Percentiles rank a stretch among this genome's conserved stretches.
Evolutionary conservation across 92 coral and sea anemone species (phyloP).

Genomic region (Paragorgia papillata): DNA sequence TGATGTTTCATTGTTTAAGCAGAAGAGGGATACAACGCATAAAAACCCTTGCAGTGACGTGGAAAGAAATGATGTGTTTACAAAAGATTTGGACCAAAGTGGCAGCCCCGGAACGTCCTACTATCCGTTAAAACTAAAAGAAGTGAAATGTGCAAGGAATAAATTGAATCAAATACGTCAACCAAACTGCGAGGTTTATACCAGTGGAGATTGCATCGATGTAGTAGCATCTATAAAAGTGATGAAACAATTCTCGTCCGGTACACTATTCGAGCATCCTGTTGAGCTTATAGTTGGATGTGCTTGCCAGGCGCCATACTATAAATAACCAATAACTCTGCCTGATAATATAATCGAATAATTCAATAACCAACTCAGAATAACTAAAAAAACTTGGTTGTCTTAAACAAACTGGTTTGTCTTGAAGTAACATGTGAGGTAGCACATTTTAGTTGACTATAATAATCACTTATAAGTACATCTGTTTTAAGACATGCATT

Average conservation of each 20-base stretch:
- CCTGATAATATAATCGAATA: too few relatives aligned
- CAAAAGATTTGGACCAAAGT: not conserved
- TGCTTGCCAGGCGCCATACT: not conserved
- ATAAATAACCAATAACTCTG: not conserved
- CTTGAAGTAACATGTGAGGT: too few relatives aligned
- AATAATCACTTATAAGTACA: too few relatives aligned
- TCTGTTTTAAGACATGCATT: too few relatives aligned
- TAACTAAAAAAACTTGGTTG: too few relatives aligned
- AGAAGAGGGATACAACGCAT: not conserved
- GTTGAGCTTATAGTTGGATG: constrained; percentile 5
- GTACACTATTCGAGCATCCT: not conserved
- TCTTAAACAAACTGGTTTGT: too few relatives aligned
- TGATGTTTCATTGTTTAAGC: not conserved
- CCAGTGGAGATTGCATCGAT: constrained; percentile 20
- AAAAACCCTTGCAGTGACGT: not conserved
- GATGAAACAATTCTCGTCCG: not conserved
- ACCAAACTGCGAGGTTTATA: not conserved
- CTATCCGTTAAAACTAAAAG: not conserved
- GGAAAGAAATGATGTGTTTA: not conserved
- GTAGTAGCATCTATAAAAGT: not conserved
- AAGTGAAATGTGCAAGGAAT: constrained; percentile 16
- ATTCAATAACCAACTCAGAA: too few relatives aligned
- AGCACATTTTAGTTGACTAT: too few relatives aligned
- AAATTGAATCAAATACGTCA: not conserved
- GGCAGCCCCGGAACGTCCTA: not conserved